phyloP scores from a whole-genome alignment of 2,113 vertebrate species.

The Dicrurus megarhynchus region DNA sequence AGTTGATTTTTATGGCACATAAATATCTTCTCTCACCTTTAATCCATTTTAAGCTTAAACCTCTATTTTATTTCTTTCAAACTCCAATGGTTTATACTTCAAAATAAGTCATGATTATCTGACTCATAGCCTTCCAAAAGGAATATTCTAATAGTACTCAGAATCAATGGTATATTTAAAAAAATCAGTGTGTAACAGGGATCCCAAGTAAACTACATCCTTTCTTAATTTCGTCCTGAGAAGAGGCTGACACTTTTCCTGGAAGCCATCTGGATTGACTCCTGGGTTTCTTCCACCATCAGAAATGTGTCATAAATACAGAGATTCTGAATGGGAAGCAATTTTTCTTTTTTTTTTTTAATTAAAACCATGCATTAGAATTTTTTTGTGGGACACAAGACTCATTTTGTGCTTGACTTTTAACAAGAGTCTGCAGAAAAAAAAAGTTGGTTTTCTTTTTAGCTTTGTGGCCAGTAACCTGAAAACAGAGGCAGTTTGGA shows the following conservation, averaged over 20 bases:
- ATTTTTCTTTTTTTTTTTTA: not conserved
- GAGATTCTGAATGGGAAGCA: not conserved
- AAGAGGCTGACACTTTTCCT: not conserved
- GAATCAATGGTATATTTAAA: not conserved
- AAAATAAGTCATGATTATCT: conserved; percentile 37
- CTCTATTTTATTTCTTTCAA: conserved; percentile 4
- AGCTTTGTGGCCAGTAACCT: not conserved
- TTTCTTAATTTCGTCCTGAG: not conserved
- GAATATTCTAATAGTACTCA: not conserved
- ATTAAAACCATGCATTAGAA: not conserved
- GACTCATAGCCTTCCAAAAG: conserved; percentile 37
- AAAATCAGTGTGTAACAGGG: not conserved
- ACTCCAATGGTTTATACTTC: conserved; percentile 10
- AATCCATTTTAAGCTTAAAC: conserved; percentile 56
- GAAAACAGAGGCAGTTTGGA: not conserved
- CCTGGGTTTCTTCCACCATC: not conserved
- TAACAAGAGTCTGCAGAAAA: not conserved
- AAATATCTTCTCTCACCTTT: conserved; percentile 25
- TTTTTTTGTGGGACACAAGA: not conserved
- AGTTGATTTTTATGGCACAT: not conserved
- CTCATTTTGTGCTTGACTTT: not conserved
- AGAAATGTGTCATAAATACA: not conserved
- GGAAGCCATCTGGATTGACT: not conserved
- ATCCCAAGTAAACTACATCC: not conserved
- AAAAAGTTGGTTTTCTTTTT: not conserved